phyloP scores from a whole-genome alignment of 2,888 invertebrate genomes.

The Cephonodes hylas region DNA sequence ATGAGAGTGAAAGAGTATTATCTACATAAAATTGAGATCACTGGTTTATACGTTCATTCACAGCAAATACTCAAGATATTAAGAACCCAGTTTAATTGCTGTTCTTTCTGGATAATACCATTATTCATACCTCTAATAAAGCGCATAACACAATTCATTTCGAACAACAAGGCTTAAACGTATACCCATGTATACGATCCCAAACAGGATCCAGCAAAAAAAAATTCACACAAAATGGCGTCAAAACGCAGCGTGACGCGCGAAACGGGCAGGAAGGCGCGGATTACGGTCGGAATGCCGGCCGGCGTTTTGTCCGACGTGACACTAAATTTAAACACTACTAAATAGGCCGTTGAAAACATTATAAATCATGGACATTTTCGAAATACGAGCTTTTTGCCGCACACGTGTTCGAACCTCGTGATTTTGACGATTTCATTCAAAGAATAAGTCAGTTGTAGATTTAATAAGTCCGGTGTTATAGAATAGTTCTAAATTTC shows the following conservation, averaged over 20 bases:
- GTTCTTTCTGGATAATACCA: no score
- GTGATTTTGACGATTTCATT: neutral
- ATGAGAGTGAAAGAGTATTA: no score
- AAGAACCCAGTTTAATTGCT: no score
- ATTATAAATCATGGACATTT: conserved; percentile 17
- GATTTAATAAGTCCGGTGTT: neutral
- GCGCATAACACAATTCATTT: neutral
- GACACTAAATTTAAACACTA: conserved; percentile 6
- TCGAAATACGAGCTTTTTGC: neutral
- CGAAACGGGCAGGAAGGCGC: conserved; percentile 50
- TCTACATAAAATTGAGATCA: no score
- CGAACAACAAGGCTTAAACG: neutral
- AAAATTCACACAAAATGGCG: neutral
- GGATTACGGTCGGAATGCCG: conserved; percentile 46
- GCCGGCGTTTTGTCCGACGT: conserved; percentile 26
- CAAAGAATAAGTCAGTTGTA: neutral
- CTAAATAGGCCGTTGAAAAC: conserved; percentile 1
- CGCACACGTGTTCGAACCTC: neutral
- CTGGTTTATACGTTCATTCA: no score
- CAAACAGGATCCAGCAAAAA: neutral
- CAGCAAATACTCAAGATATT: no score
- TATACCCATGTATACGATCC: neutral
- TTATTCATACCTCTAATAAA: neutral
- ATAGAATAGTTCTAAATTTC: neutral
- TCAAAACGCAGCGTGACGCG: conserved; percentile 24